phyloP scores from a whole-genome alignment of 2,888 invertebrate species.

The Protonemura montana region DNA sequence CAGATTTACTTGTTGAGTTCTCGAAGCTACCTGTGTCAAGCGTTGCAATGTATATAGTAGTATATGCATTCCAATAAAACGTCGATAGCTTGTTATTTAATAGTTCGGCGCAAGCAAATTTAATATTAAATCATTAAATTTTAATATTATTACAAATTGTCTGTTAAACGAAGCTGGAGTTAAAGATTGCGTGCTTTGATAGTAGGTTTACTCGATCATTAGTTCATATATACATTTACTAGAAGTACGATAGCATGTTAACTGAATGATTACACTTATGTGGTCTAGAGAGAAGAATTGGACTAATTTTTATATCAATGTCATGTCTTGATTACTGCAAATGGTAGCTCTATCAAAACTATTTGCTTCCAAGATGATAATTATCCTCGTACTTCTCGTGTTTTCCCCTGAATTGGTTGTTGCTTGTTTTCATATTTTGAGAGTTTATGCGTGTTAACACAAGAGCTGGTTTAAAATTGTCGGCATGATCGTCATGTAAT shows the following conservation, averaged over 20 bases:
- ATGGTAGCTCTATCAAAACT: not conserved
- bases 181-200: not conserved
- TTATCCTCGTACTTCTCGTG: too few species aligned
- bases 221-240: not conserved
- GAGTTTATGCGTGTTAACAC: not conserved
- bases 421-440: not conserved
- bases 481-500: not conserved
- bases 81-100: not conserved
- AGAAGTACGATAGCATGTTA: not conserved
- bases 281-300: not conserved
- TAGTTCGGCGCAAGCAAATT: not conserved
- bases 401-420: not conserved
- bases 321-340: not conserved
- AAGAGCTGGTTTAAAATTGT: not conserved
- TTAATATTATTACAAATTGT: not conserved
- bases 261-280: not conserved
- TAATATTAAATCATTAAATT: slow-evolving; percentile 3
- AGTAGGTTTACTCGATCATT: not conserved
- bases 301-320: not conserved
- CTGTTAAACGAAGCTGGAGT: not conserved
- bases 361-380: not conserved
- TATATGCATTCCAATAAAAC: not conserved
- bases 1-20: slow-evolving; percentile 34
- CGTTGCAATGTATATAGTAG: slow-evolving; percentile 42
- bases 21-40: slow-evolving; percentile 37